Percentiles rank a stretch among this genome's conserved stretches.
Evolutionary conservation across 2,797 vertebrate genomes (phyloP).

Genomic region (Rhodeus uyekii): DNA sequence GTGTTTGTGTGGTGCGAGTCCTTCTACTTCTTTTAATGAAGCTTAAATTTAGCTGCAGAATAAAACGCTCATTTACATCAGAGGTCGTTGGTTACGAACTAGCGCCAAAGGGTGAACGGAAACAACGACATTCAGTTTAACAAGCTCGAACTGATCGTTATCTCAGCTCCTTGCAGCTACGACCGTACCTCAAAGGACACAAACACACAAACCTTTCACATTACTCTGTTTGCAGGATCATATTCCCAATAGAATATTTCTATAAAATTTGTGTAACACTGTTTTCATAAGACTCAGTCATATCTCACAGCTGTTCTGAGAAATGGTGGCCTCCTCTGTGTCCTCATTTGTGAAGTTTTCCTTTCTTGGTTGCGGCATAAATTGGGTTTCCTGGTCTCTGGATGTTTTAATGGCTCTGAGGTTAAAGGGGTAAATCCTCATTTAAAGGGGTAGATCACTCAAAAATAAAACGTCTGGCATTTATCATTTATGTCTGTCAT

Average conservation of each 20-base stretch:
- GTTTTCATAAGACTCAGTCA: constrained; percentile 4
- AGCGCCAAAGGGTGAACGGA: constrained; percentile 15
- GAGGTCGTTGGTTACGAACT: constrained; percentile 15
- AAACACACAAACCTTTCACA: constrained; percentile 20
- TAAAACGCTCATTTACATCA: constrained; percentile 30
- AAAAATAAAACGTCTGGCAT: neutral
- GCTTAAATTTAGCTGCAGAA: constrained; percentile 23
- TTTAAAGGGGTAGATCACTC: neutral
- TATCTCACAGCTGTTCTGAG: neutral
- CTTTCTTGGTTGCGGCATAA: neutral
- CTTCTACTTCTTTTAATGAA: constrained; percentile 42
- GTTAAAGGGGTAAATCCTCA: constrained; percentile 7
- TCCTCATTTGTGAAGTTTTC: constrained; percentile 2
- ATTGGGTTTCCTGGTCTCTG: constrained; percentile 1
- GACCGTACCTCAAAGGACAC: neutral
- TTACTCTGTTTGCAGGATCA: neutral
- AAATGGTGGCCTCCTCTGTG: neutral
- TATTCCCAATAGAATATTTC: no score
- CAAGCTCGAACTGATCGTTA: constrained; percentile 11
- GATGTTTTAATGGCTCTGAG: neutral
- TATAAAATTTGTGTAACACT: neutral
- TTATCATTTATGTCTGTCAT: neutral
- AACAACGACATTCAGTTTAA: constrained; percentile 40
- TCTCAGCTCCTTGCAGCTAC: neutral
- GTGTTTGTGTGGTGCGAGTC: neutral